Evolutionary conservation across 2,888 invertebrate species (phyloP), one percentile per base, ranked within the genome.

Genomic region (Scelioninae gen. 2): DNA sequence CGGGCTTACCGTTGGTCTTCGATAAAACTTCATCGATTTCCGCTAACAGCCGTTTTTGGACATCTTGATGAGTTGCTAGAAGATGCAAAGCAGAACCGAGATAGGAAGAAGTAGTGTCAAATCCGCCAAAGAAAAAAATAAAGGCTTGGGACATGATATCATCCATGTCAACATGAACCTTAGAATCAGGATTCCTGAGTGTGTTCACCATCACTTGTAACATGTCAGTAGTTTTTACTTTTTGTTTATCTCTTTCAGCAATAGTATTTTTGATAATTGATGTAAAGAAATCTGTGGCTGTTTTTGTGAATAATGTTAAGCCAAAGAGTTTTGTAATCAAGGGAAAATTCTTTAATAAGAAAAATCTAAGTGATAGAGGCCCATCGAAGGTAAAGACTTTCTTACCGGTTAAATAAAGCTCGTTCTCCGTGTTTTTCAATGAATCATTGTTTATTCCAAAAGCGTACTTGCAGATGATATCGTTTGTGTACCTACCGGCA

Each of bases 181-280:
- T 70, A 0, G 60, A 39, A 9, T 67, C 37, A 5, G 43, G 0
- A 1, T 76, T 78, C 55, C 57, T 33, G 0, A 43, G 75, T 0
- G 82, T 81, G 53, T 90, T 88, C 86, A 90, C 86, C 53, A 90
- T 80, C n/a, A 90, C 76, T 63, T 90, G 89, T 6, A 90, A 86
- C 89, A 90, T 89, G 73, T 90, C 90, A 0, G 88, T 88, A 60
- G 90, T 80, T 2, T 86, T 57, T 13, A 82, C 78, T 0, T 76
- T 77, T 0, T 78, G 25, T 2, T 77, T 76, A 2, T 80, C 78
- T 4, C 82, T 76, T 1, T 71, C 71, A 0, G 65, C 74, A 1
- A 83, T 79, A 0, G 80, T 79, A 0, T 19, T 57, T 1, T 55
- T 16, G 0, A 83, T 78, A 1, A 81, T 2, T 0, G 73, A 16